Evolutionary conservation across 2,797 vertebrate genomes (phyloP).

Genomic region (Meriones psammophilus): DNA sequence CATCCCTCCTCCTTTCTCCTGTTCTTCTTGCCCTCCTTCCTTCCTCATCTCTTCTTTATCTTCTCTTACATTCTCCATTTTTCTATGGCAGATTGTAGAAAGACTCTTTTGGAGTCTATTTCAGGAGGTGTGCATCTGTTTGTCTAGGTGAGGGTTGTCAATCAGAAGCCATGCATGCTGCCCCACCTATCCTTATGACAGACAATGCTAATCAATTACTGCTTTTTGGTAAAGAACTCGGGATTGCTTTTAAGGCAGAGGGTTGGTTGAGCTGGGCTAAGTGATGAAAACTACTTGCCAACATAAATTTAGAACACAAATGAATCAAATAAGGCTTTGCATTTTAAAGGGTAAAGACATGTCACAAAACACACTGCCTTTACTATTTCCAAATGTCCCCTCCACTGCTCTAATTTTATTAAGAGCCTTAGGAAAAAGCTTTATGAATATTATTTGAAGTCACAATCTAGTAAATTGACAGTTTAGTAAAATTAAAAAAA

Average conservation of each 20-base stretch:
- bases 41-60: no score
- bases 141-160: constrained; percentile 69
- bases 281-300: constrained; percentile 59
- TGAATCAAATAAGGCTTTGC: constrained; percentile 62
- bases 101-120: constrained; percentile 56
- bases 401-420: constrained; percentile 59
- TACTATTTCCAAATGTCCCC: constrained; percentile 34
- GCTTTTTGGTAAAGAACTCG: constrained; percentile 32
- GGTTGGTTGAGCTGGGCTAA: constrained; percentile 65
- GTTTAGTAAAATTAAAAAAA: constrained; percentile 23
- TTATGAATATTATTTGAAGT: constrained; percentile 68
- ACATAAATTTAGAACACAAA: constrained; percentile 67
- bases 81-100: background rate
- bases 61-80: fast-evolving
- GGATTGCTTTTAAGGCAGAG: constrained; percentile 62
- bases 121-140: constrained; percentile 73
- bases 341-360: constrained; percentile 55
- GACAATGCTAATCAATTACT: constrained; percentile 78
- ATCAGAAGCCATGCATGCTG: constrained; percentile 55
- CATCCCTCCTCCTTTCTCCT: fast-evolving
- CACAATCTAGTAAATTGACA: constrained; percentile 36
- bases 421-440: constrained; percentile 58
- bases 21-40: fast-evolving
- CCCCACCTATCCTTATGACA: constrained; percentile 52
- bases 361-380: constrained; percentile 66